phyloP scores from a whole-genome alignment of 1,140 invertebrate species.

The Meloidogyne exigua region DNA sequence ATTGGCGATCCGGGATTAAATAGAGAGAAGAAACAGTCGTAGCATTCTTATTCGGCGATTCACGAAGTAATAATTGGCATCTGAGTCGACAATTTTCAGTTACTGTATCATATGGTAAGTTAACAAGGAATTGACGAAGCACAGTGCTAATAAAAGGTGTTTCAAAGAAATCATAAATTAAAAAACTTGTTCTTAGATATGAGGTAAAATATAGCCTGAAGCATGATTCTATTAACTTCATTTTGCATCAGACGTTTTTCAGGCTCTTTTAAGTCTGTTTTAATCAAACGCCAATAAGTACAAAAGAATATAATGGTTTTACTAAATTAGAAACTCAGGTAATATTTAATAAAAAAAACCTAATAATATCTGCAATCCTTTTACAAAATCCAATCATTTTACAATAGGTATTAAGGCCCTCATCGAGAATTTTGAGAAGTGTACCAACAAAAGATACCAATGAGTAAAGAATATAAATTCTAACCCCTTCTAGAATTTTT shows the following conservation, averaged over 20 bases:
- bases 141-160: constrained; percentile 32
- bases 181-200: constrained; percentile 42
- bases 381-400: constrained; percentile 41
- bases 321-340: constrained; percentile 14
- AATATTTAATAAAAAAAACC: constrained; percentile 8
- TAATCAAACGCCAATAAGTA: constrained; percentile 37
- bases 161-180: constrained; percentile 7
- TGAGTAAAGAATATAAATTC: constrained; percentile 35
- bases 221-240: constrained; percentile 42
- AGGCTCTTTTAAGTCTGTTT: constrained; percentile 15
- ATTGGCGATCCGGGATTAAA: constrained; percentile 31
- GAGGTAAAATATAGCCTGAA: constrained; percentile 46
- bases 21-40: constrained; percentile 33
- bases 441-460: constrained; percentile 43
- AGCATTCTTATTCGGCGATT: constrained; percentile 16
- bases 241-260: constrained; percentile 37
- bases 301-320: constrained; percentile 37
- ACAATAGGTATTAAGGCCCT: constrained; percentile 42
- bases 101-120: constrained; percentile 38
- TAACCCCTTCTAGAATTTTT: constrained; percentile 36
- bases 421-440: constrained; percentile 41
- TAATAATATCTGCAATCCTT: constrained; percentile 37
- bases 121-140: constrained; percentile 50
- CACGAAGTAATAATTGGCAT: constrained; percentile 39
- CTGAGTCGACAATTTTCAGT: constrained; percentile 40